These are phyloP conservation scores for Brachionus rotundiformis DNA, from an alignment of 1,140 invertebrate species.

Conservation along the genomic window DNA sequence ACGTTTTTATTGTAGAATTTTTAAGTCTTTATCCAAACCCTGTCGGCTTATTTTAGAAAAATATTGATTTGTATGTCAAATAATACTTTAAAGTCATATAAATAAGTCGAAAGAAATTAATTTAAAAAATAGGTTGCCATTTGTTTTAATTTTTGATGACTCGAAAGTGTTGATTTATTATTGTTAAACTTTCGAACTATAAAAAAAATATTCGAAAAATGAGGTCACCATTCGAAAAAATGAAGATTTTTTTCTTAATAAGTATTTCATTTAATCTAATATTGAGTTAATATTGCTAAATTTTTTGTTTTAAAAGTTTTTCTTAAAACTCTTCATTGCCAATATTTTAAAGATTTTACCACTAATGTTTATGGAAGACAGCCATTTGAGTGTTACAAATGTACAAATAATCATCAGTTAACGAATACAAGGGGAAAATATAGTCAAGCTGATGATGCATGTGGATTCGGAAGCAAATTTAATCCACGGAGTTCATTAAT, in stretches of 20 bases:
- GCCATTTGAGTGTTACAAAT: constrained; percentile 49
- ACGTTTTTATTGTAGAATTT: background rate
- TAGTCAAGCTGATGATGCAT: background rate
- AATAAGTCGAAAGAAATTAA: background rate
- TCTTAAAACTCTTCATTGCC: background rate
- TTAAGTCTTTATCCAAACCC: background rate
- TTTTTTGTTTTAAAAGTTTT: background rate
- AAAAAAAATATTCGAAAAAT: background rate
- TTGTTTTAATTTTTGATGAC: background rate
- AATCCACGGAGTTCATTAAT: constrained; percentile 18
- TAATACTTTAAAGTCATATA: background rate
- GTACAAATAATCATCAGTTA: constrained; percentile 3
- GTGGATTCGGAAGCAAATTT: constrained; percentile 34
- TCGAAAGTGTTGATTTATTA: background rate
- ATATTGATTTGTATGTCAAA: background rate
- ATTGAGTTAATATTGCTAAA: background rate
- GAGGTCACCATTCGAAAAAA: background rate
- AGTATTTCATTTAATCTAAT: background rate
- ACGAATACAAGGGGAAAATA: constrained; percentile 15
- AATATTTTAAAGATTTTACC: constrained; percentile 38
- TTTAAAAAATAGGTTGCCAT: background rate
- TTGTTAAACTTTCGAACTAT: background rate
- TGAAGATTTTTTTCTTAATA: background rate
- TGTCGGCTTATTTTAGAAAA: background rate
- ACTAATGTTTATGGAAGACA: constrained; percentile 49